These are phyloP conservation scores for Podarcis raffonei DNA, from an alignment of 2,113 vertebrate genomes.

Conservation along the genomic window DNA sequence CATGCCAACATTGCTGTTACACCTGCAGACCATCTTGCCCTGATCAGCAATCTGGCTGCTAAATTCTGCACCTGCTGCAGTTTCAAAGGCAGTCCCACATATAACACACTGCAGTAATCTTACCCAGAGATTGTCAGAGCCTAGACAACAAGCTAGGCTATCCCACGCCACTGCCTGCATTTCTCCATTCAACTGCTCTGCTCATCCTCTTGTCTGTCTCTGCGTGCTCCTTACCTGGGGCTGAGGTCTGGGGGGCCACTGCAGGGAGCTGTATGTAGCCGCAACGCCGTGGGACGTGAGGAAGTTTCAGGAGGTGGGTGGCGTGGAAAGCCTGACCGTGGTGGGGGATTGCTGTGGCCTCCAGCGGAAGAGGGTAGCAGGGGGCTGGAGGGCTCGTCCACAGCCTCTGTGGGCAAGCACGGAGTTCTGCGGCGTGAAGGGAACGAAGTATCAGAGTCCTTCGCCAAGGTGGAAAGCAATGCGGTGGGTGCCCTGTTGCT, in stretches of 20 bases:
- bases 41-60: too few relatives aligned
- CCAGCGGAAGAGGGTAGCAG: conserved; percentile 42
- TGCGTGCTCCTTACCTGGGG: conserved; percentile 64
- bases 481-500: conserved; percentile 55
- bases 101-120: too few relatives aligned
- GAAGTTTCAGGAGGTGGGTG: conserved; percentile 42
- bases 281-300: conserved; percentile 53
- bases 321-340: neutral
- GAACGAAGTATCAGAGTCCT: conserved; percentile 40
- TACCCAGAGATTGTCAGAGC: too few relatives aligned
- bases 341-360: neutral
- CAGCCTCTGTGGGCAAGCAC: conserved; percentile 9
- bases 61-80: too few relatives aligned
- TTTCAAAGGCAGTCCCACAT: too few relatives aligned
- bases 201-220: too few relatives aligned
- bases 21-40: too few relatives aligned
- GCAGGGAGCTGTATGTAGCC: conserved; percentile 57
- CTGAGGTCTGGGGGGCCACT: conserved; percentile 71
- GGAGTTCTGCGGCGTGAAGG: conserved; percentile 26
- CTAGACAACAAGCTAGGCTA: neutral
- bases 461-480: conserved; percentile 62
- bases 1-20: too few relatives aligned
- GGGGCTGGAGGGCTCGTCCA: conserved; percentile 57
- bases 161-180: neutral
- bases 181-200: neutral